Conservation (phyloP, 2,797 vertebrate genomes). For the Xerus rutilus region DNA sequence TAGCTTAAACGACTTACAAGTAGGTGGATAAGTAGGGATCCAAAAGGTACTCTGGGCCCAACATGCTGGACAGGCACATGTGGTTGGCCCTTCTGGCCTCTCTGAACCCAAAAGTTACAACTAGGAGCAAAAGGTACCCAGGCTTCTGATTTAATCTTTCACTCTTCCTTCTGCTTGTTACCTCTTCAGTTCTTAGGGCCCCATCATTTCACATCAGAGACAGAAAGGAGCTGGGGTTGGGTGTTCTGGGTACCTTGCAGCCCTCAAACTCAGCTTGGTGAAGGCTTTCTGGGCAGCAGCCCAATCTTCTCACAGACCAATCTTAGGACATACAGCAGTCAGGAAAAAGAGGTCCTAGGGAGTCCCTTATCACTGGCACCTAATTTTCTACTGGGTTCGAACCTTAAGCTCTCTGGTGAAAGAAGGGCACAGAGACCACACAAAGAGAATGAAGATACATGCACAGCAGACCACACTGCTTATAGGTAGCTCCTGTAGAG, state of each 20-base stretch:
- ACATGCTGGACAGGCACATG: background rate
- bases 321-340: background rate
- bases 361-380: background rate
- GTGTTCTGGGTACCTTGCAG: background rate
- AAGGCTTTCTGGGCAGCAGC: background rate
- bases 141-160: background rate
- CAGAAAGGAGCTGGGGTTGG: background rate
- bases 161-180: slow-evolving; percentile 5
- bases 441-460: background rate
- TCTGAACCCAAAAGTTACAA: background rate
- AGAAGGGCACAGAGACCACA: slow-evolving; percentile 10
- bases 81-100: background rate
- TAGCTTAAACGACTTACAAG: slow-evolving; percentile 15
- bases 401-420: background rate
- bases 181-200: background rate
- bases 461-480: background rate
- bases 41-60: background rate
- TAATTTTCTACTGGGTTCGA: slow-evolving; percentile 28
- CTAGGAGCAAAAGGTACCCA: slow-evolving; percentile 5
- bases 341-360: background rate
- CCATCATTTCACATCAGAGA: background rate
- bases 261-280: background rate
- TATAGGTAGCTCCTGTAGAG: background rate
- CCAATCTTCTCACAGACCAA: background rate
- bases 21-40: background rate